Evolutionary conservation across 2,797 vertebrate genomes (phyloP).

Genomic region (Poliocrania exsul): DNA sequence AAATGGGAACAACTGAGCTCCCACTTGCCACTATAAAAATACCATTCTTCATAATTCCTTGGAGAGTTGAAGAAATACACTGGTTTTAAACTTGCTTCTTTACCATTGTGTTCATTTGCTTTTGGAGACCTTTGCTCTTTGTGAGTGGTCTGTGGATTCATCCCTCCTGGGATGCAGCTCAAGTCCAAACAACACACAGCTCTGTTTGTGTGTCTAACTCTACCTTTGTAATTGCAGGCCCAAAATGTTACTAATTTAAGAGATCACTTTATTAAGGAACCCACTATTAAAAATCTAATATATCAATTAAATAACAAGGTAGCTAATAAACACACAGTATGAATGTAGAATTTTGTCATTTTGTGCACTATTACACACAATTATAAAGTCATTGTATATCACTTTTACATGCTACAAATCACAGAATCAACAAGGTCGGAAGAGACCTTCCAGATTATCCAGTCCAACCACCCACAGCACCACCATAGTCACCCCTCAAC

Average conservation of each 20-base stretch:
- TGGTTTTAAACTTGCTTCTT: not conserved
- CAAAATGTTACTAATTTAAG: fast-evolving
- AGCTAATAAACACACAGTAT: not conserved
- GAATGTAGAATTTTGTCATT: not conserved
- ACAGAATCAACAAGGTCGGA: not conserved
- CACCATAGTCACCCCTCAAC: not conserved
- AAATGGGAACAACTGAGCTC: not conserved
- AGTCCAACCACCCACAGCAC: not conserved
- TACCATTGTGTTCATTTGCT: not conserved
- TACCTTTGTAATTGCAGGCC: not conserved
- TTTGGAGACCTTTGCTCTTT: not conserved
- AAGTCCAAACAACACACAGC: not conserved
- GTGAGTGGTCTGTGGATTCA: not conserved
- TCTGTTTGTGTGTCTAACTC: not conserved
- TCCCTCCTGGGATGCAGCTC: not conserved
- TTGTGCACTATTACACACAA: not conserved
- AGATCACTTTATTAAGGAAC: not conserved
- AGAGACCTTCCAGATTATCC: not conserved
- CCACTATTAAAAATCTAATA: not conserved
- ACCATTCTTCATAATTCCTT: not conserved
- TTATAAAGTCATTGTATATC: not conserved
- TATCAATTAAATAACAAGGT: not conserved
- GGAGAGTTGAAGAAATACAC: not conserved
- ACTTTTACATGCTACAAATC: not conserved
- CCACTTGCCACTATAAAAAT: not conserved